A percentile compares a stretch with the other conserved stretches of the same genome.
These are phyloP conservation scores for Hanleya hanleyi DNA, from an alignment of 2,888 invertebrate genomes.

Conservation along the genomic window DNA sequence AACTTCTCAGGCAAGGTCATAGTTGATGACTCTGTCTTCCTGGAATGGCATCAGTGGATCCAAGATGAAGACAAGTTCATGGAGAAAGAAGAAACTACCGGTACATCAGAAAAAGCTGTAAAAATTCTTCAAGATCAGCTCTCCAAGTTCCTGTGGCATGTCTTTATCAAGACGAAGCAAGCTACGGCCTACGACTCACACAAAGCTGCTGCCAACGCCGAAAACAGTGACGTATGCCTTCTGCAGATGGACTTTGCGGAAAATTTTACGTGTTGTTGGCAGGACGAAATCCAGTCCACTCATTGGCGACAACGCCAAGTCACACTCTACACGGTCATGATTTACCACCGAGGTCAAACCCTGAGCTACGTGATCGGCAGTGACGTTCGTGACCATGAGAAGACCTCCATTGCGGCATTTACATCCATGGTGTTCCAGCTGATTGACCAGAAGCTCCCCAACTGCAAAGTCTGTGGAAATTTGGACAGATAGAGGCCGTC, in stretches of 20 bases:
- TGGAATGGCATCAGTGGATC: neutral
- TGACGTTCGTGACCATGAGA: slow-evolving; percentile 12
- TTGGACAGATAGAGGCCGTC: slow-evolving; percentile 25
- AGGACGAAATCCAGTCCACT: slow-evolving; percentile 23
- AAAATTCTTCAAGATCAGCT: neutral
- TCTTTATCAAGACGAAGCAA: neutral
- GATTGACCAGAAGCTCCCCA: slow-evolving; percentile 1
- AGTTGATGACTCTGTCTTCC: neutral
- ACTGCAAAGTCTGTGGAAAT: slow-evolving; percentile 9
- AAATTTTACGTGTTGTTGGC: slow-evolving; percentile 7
- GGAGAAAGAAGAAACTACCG: neutral
- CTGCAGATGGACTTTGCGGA: slow-evolving; percentile 28
- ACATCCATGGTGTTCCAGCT: neutral
- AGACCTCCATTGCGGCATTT: slow-evolving; percentile 10
- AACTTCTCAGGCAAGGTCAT: too few relatives aligned
- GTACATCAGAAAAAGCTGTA: neutral
- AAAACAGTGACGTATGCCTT: slow-evolving; percentile 7
- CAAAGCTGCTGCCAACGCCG: too few relatives aligned
- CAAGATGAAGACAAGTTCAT: neutral
- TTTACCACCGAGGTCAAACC: slow-evolving; percentile 8
- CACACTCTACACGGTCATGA: slow-evolving; percentile 12
- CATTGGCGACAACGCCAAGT: slow-evolving; percentile 21
- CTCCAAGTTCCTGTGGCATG: neutral
- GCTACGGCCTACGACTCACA: neutral
- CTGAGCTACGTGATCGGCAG: slow-evolving; percentile 7